Percentiles rank a stretch among this genome's conserved stretches.
phyloP scores from a whole-genome alignment of 2,113 vertebrate species.

The Thunnus maccoyii region DNA sequence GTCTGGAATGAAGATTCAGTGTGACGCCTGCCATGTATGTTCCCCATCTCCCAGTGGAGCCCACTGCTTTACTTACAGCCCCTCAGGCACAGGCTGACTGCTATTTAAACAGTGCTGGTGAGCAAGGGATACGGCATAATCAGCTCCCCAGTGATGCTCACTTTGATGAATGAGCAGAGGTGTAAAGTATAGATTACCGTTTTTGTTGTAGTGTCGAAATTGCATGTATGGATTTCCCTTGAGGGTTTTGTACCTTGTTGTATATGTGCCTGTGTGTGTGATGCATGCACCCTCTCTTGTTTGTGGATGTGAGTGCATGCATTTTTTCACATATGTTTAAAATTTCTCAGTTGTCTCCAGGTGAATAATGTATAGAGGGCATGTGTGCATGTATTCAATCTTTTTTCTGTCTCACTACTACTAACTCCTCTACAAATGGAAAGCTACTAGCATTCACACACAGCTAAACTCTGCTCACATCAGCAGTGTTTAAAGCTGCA shows the following conservation, averaged over 20 bases:
- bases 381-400: slow-evolving; percentile 6
- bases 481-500: slow-evolving; percentile 1
- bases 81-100: slow-evolving; percentile 46
- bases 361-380: slow-evolving; percentile 11
- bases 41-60: slow-evolving; percentile 56
- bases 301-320: slow-evolving; percentile 3
- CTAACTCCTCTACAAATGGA: neutral
- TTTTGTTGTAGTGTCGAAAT: slow-evolving; percentile 47
- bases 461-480: neutral
- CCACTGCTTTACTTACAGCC: slow-evolving; percentile 57
- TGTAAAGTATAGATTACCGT: slow-evolving; percentile 69
- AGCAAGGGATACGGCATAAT: slow-evolving; percentile 51
- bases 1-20: slow-evolving; percentile 35
- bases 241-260: neutral
- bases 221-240: slow-evolving; percentile 44
- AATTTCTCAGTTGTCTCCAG: slow-evolving; percentile 8
- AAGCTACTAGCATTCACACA: neutral
- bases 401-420: neutral
- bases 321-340: slow-evolving; percentile 9
- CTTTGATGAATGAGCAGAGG: slow-evolving; percentile 74
- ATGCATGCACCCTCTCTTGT: neutral
- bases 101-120: slow-evolving; percentile 59
- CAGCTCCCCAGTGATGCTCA: slow-evolving; percentile 59
- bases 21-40: slow-evolving; percentile 66
- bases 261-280: neutral